phyloP scores from a whole-genome alignment of 2,113 vertebrate genomes.

The Eulemur macaco region DNA sequence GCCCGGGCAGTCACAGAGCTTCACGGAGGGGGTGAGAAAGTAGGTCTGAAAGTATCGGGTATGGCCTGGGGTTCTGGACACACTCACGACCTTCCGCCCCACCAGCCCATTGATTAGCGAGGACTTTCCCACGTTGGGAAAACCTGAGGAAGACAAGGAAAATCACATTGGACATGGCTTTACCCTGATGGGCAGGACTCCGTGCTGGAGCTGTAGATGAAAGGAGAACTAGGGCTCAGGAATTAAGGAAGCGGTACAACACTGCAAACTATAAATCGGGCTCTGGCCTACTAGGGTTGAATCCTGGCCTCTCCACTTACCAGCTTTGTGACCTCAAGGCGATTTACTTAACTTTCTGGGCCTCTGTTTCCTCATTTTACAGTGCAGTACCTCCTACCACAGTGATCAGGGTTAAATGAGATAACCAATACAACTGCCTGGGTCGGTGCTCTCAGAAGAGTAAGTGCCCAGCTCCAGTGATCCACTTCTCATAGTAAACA shows the following conservation, averaged over 20 bases:
- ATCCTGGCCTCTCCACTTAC: neutral
- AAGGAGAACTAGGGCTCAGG: neutral
- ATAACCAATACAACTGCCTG: neutral
- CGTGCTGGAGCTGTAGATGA: neutral
- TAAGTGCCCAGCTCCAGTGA: neutral
- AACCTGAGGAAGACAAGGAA: slow-evolving; percentile 82
- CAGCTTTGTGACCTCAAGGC: neutral
- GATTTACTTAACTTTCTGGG: neutral
- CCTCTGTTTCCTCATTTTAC: neutral
- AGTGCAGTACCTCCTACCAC: neutral
- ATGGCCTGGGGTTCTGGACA: slow-evolving; percentile 95
- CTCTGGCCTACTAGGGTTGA: neutral
- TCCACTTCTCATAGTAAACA: neutral
- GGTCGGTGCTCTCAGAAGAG: neutral
- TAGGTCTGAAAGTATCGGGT: slow-evolving; percentile 98
- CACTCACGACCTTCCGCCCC: slow-evolving; percentile 93
- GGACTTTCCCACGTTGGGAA: slow-evolving; percentile 95
- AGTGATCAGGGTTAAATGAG: neutral
- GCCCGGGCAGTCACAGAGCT: slow-evolving; percentile 94
- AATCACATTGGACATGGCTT: neutral
- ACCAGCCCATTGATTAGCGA: slow-evolving; percentile 94
- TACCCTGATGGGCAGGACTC: neutral
- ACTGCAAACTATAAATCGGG: neutral
- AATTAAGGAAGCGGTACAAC: neutral
- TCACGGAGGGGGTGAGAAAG: slow-evolving; percentile 93